phyloP scores from a whole-genome alignment of 2,113 vertebrate genomes.

The Atherinomorus stipes region DNA sequence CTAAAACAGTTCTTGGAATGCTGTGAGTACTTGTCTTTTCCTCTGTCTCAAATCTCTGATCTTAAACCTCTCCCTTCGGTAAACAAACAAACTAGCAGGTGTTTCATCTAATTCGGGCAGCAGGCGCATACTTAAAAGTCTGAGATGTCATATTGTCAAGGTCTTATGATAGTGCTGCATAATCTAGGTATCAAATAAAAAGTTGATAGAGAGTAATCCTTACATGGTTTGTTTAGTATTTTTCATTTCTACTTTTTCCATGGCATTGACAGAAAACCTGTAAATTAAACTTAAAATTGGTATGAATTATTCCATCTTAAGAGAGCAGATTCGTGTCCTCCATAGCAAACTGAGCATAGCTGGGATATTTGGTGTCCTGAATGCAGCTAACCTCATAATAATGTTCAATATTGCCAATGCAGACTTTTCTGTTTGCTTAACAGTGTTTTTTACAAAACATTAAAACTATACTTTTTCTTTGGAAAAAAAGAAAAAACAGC shows the following conservation, averaged over 20 bases:
- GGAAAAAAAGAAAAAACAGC: too few relatives aligned
- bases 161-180: slow-evolving; percentile 9
- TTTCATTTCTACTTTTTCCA: background rate
- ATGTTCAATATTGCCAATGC: too few relatives aligned
- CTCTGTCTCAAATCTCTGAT: slow-evolving; percentile 32
- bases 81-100: slow-evolving; percentile 22
- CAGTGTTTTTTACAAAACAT: too few relatives aligned
- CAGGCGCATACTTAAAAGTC: slow-evolving; percentile 18
- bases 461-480: too few relatives aligned
- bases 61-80: slow-evolving; percentile 4
- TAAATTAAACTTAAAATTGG: background rate
- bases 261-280: background rate
- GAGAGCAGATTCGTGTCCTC: background rate
- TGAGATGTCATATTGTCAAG: background rate
- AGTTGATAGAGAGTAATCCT: slow-evolving; percentile 21
- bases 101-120: slow-evolving; percentile 19
- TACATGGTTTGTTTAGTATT: background rate
- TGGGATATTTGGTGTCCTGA: too few relatives aligned
- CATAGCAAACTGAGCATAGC: too few relatives aligned
- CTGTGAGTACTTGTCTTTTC: slow-evolving; percentile 87
- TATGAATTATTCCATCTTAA: background rate
- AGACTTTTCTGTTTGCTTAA: too few relatives aligned
- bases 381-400: too few relatives aligned
- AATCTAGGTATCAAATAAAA: slow-evolving; percentile 28
- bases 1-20: slow-evolving; percentile 95